These are phyloP conservation scores for Micoletzkya japonica DNA, from an alignment of 2,888 invertebrate species.

Conservation along the genomic window DNA sequence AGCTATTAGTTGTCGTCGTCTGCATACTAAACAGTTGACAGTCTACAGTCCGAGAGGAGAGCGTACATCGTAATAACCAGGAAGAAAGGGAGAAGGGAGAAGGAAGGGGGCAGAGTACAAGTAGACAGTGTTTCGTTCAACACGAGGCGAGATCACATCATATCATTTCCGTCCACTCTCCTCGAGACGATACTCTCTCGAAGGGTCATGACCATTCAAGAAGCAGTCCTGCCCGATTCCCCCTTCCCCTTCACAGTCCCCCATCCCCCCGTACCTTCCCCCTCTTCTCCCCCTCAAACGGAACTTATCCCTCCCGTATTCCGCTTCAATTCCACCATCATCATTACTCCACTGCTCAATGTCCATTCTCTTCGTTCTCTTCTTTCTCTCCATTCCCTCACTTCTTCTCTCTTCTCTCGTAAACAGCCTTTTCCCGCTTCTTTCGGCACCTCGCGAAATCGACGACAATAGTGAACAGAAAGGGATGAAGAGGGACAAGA, in stretches of 20 bases:
- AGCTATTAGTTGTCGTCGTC: too few relatives aligned
- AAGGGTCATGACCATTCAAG: too few relatives aligned
- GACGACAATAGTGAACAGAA: not conserved
- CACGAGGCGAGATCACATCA: too few relatives aligned
- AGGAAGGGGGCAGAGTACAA: too few relatives aligned
- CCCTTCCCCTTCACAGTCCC: not conserved
- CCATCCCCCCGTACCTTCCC: not conserved
- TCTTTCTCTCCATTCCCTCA: not conserved
- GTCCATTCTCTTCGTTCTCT: not conserved
- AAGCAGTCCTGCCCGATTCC: too few relatives aligned
- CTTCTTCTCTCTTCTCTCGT: conserved; percentile 2
- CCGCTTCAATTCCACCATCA: not conserved
- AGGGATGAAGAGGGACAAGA: not conserved
- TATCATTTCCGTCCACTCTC: too few relatives aligned
- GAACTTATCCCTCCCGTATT: conserved; percentile 1
- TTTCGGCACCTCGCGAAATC: not conserved
- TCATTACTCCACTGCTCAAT: not conserved
- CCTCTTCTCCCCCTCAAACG: not conserved
- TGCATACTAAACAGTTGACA: too few relatives aligned
- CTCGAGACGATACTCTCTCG: too few relatives aligned
- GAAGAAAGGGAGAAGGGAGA: too few relatives aligned
- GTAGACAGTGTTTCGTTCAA: too few relatives aligned
- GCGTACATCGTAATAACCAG: too few relatives aligned
- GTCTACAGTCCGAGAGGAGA: too few relatives aligned
- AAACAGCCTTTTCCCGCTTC: conserved; percentile 1